These are phyloP conservation scores for Ariopsis seemanni DNA, from an alignment of 2,113 vertebrate genomes.

Conservation along the genomic window DNA sequence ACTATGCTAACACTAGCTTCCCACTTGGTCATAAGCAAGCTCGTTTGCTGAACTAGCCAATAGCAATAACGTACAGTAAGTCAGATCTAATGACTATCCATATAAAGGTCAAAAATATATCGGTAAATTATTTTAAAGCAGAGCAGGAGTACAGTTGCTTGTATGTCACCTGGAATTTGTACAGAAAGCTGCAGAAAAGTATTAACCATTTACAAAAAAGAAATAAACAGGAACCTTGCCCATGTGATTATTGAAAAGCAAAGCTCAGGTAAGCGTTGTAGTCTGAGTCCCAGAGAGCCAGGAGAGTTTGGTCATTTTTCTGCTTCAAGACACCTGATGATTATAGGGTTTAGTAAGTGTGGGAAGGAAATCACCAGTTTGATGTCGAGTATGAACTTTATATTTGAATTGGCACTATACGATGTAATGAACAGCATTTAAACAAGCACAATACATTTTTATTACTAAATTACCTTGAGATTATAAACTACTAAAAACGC, in stretches of 20 bases:
- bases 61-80: background rate
- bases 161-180: background rate
- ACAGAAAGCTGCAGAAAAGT: background rate
- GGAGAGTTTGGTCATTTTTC: background rate
- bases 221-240: background rate
- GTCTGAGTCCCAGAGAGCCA: background rate
- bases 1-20: background rate
- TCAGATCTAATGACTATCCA: background rate
- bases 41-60: background rate
- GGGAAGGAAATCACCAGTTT: background rate
- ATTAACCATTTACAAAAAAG: background rate
- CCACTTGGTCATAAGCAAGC: background rate
- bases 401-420: background rate
- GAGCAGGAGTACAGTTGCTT: background rate
- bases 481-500: background rate
- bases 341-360: conserved; percentile 5
- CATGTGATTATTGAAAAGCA: background rate
- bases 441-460: background rate
- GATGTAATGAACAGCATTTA: background rate
- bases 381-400: background rate
- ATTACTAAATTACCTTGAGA: background rate
- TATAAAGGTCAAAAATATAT: background rate
- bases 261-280: background rate
- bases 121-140: background rate
- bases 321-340: conserved; percentile 10